Conservation (phyloP, 2,888 invertebrate genomes). For the Drosophila planitibia region DNA sequence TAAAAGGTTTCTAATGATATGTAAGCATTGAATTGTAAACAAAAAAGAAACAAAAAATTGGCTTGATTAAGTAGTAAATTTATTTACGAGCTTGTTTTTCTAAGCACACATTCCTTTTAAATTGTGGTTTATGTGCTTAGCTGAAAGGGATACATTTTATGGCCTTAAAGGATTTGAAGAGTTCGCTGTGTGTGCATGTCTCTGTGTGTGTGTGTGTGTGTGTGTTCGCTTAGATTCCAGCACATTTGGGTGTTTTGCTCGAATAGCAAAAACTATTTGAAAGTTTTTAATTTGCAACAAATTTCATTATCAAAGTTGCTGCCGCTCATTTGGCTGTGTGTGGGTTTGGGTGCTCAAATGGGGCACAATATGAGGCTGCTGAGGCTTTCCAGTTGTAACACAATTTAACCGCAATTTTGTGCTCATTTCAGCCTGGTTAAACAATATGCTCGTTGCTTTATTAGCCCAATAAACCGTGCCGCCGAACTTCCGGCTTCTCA, state of each 20-base stretch:
- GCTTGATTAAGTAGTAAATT: slow-evolving; percentile 45
- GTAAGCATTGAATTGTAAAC: neutral
- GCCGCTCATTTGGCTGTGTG: slow-evolving; percentile 14
- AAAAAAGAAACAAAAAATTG: neutral
- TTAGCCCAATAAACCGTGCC: slow-evolving; percentile 64
- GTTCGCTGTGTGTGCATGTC: neutral
- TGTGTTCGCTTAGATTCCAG: neutral
- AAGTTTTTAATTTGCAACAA: slow-evolving; percentile 49
- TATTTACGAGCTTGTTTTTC: slow-evolving; percentile 20
- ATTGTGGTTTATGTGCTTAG: slow-evolving; percentile 34
- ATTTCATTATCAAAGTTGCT: slow-evolving; percentile 53
- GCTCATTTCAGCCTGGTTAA: slow-evolving; percentile 72
- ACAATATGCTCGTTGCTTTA: slow-evolving; percentile 66
- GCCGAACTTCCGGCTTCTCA: neutral
- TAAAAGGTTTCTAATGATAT: neutral
- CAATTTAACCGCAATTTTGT: slow-evolving; percentile 63
- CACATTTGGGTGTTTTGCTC: slow-evolving; percentile 8
- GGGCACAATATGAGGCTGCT: slow-evolving; percentile 16
- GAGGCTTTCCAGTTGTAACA: slow-evolving; percentile 28
- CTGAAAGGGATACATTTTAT: slow-evolving; percentile 31
- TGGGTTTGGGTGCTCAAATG: slow-evolving; percentile 21
- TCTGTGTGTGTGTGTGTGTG: neutral
- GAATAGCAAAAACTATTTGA: slow-evolving; percentile 39
- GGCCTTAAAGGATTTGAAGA: slow-evolving; percentile 20
- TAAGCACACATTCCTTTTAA: slow-evolving; percentile 6